These are phyloP conservation scores for Rhinogobio ventralis DNA, from an alignment of 2,797 vertebrate species.

Conservation along the genomic window DNA sequence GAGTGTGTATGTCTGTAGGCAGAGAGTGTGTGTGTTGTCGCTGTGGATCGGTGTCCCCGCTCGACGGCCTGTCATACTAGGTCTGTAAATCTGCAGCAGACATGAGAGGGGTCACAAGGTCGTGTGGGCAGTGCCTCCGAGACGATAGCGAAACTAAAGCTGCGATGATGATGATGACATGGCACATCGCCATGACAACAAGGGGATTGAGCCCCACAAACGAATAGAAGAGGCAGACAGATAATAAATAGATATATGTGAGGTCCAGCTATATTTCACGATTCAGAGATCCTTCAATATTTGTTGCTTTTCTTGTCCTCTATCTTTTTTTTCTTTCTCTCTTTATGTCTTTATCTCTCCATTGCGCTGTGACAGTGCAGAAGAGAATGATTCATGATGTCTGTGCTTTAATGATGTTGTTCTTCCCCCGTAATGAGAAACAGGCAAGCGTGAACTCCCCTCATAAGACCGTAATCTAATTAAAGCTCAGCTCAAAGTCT, in stretches of 20 bases:
- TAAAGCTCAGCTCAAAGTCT: conserved; percentile 11
- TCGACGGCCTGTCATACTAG: conserved; percentile 50
- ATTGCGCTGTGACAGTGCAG: neutral
- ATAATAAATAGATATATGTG: neutral
- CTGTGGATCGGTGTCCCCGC: conserved; percentile 26
- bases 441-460: neutral
- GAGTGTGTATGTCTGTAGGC: conserved; percentile 39
- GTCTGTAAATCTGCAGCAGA: conserved; percentile 31
- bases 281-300: conserved; percentile 12
- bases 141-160: conserved; percentile 44
- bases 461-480: conserved; percentile 37
- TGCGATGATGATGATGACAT: conserved; percentile 36
- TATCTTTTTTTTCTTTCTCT: neutral
- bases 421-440: conserved; percentile 25
- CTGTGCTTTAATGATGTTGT: conserved; percentile 33
- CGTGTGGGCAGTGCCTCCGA: conserved; percentile 31
- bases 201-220: conserved; percentile 6
- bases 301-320: conserved; percentile 10
- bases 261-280: neutral
- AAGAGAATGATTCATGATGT: conserved; percentile 31
- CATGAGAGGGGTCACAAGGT: conserved; percentile 50
- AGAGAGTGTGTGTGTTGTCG: conserved; percentile 43
- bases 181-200: conserved; percentile 44
- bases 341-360: conserved; percentile 2
- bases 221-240: neutral